Base-by-base conservation (phyloP, 2,888 invertebrate genomes). In the Euphydryas editha region DNA sequence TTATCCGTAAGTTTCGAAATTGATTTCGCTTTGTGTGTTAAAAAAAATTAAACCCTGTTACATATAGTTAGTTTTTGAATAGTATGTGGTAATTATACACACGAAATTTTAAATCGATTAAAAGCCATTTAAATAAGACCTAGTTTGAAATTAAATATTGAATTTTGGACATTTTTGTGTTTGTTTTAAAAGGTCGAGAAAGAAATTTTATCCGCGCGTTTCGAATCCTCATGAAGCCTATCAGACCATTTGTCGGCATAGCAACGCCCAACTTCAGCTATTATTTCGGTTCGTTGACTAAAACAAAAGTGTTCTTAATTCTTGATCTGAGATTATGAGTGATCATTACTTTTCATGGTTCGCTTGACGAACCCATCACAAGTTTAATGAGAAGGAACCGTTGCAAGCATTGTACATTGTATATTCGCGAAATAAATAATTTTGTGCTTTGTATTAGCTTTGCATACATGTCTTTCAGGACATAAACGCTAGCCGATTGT, bases 171-270 rank as follows among this genome's bases (percentile, higher is more conserved):
- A 47, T 47, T 47, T 18, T 47, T 47, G 47, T 47, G 20, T 47
- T 47, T 20, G 13, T 47, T 20, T 47, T 20, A 21, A 47, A 51
- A 51, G 51, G 51, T 51, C 51, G 47, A 47, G 83, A 84, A 86
- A 13, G 83, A 85, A 86, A 86, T 83, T 84, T 87, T 85, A 88
- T 81, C 83, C 82, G 77, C 76, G 56, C 42, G 79, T 80, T 79
- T 79, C 79, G 77, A 80, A 78, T 82, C 77, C 76, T 83, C 84
- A 86, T 85, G 89, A 87, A 87, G 83, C 85, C 86, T 81, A 83
- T 87, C 85, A 87, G 87, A 87, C 86, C 85, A 87, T 88, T 87
- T 85, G 88, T 87, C 83, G 87, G 84, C 85, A 86, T 87, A 78
- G 86, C 84, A 82, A 86, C 86, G 85, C 77, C 75, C 82, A 86